These are phyloP conservation scores for Phoxinus dragarum DNA, from an alignment of 2,797 vertebrate genomes.

Conservation along the genomic window DNA sequence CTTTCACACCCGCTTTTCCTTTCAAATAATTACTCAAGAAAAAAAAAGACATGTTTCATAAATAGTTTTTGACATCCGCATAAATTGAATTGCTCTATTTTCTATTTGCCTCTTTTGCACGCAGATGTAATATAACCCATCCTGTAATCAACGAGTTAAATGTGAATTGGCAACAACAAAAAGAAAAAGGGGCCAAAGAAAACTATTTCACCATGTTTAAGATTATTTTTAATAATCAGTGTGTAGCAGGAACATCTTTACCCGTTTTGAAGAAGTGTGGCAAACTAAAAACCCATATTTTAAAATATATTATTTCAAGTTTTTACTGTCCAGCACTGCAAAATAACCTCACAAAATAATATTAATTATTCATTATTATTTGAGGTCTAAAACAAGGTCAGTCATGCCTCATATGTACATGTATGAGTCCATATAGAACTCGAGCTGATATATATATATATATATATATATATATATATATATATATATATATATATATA, in stretches of 20 bases:
- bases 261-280: background rate
- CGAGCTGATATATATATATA: no score
- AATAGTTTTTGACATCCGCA: background rate
- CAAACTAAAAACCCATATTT: no score
- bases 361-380: background rate
- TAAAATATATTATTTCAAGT: background rate
- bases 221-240: no score
- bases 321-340: no score
- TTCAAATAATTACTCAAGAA: background rate
- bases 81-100: no score
- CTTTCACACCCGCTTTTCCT: background rate
- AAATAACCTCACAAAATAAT: background rate
- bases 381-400: background rate
- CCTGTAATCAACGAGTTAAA: background rate
- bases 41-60: no score
- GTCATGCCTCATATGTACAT: background rate
- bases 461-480: no score
- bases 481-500: no score
- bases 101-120: background rate
- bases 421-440: no score
- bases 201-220: background rate
- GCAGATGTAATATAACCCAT: background rate
- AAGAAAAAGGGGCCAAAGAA: no score
- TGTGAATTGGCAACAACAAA: no score
- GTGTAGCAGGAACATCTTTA: background rate